Evolutionary conservation across 2,888 invertebrate genomes (phyloP).

Genomic region (Bembecia ichneumoniformis): DNA sequence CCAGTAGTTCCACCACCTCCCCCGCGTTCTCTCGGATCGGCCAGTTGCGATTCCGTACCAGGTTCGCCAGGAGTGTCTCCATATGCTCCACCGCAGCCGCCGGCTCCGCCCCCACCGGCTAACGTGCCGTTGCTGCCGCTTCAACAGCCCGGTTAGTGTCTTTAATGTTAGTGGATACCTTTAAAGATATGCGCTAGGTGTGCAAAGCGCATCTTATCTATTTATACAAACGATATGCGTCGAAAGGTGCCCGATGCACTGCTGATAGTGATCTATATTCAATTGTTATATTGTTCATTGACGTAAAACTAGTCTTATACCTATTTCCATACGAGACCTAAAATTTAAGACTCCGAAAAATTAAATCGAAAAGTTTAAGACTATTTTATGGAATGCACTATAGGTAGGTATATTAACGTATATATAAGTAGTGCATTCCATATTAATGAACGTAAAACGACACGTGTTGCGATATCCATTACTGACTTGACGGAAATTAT

Average conservation of each 20-base stretch:
- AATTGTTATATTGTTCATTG: background rate
- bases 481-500: too few relatives aligned
- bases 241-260: background rate
- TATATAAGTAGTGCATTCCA: too few relatives aligned
- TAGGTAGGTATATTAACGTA: too few relatives aligned
- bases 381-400: too few relatives aligned
- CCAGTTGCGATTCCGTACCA: constrained; percentile 56
- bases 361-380: too few relatives aligned
- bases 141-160: constrained; percentile 58
- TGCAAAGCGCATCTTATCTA: background rate
- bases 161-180: background rate
- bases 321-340: too few relatives aligned
- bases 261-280: background rate
- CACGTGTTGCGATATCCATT: too few relatives aligned
- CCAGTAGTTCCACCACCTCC: constrained; percentile 41
- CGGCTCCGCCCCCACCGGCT: constrained; percentile 70
- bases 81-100: constrained; percentile 58
- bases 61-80: constrained; percentile 48
- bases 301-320: background rate
- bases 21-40: constrained; percentile 47
- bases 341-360: too few relatives aligned
- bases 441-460: too few relatives aligned
- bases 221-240: background rate
- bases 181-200: background rate
- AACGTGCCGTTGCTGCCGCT: constrained; percentile 65